Conservation (phyloP, 2,797 vertebrate genomes). For the Gadopsis bispinosus region DNA sequence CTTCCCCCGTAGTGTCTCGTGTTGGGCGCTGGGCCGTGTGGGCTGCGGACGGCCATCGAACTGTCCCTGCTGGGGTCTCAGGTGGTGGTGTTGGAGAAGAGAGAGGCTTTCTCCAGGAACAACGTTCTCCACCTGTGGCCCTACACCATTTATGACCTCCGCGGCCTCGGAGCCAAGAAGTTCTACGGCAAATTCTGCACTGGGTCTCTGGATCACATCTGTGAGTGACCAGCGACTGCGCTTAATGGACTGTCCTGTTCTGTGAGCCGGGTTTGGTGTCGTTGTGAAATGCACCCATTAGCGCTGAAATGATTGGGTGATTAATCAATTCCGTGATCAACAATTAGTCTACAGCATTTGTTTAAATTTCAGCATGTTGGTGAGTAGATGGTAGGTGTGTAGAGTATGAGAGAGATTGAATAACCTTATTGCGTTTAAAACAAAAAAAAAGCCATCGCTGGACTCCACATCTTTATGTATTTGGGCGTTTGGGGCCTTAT, state of each 20-base stretch:
- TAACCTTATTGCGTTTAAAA: neutral
- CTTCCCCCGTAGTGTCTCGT: constrained; percentile 88
- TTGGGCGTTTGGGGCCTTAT: too few species aligned
- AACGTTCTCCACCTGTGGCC: constrained; percentile 98
- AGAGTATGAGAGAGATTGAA: neutral
- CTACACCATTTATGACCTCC: constrained; percentile 93
- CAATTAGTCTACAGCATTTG: neutral
- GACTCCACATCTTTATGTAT: neutral
- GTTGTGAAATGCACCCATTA: neutral
- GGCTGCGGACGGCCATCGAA: constrained; percentile 91
- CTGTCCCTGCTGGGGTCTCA: constrained; percentile 91
- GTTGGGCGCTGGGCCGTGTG: constrained; percentile 93
- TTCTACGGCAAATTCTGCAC: constrained; percentile 95
- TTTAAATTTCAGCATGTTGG: too few species aligned
- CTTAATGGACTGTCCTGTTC: neutral
- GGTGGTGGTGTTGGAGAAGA: constrained; percentile 93
- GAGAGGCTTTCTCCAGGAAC: constrained; percentile 91
- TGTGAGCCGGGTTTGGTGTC: neutral
- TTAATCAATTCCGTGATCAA: neutral
- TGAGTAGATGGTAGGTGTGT: too few species aligned
- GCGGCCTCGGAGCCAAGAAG: constrained; percentile 92
- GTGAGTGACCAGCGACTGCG: constrained; percentile 79
- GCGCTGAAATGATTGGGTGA: neutral
- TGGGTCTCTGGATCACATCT: constrained; percentile 93
- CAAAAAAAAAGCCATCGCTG: neutral